Evolutionary conservation across 2,888 invertebrate species (phyloP), one percentile per base, ranked within the genome.

Genomic region (Rosalia funebris): DNA sequence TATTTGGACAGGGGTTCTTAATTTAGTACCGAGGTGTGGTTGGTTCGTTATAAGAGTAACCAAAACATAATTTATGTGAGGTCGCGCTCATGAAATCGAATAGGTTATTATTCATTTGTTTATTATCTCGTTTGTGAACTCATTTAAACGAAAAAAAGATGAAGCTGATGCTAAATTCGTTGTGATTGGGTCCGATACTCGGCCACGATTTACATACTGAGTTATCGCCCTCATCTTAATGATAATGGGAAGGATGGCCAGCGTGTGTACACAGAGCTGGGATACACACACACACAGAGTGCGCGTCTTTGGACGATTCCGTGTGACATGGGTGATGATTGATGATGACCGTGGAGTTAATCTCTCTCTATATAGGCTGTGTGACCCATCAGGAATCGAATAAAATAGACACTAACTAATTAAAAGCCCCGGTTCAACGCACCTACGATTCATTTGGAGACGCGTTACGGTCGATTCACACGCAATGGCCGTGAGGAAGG

Each of bases 321-420:
- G 54, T 54, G 67, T 63, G 69, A 68, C 69, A 68, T 59, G 61
- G 57, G 50, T 37, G 52, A 67, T 69, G 70, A 70, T 70, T 70
- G 68, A 70, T 70, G 70, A 70, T 56, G 65, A 67, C 57, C 60
- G 57, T 55, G 53, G 67, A 63, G 62, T 59, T 69, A 67, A 70
- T 70, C 65, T 67, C 63, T 66, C 66, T 59, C 52, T 52, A 17
- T 50, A 34, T 41, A n/a, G 57, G 63, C 42, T 68, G 70, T 70
- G 70, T 70, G 68, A 68, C 68, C 70, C 70, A 69, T 68, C 70
- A 62, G 61, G 58, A 54, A 60, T 62, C 60, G 58, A 65, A 66
- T 61, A 64, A 62, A 62, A 65, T 65, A 57, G 66, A 65, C 64
- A 64, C 62, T 62, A 63, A 65, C 63, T 70, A 68, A 68, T 68